phyloP scores from a whole-genome alignment of 1,140 invertebrate species.

The Bombus turneri region DNA sequence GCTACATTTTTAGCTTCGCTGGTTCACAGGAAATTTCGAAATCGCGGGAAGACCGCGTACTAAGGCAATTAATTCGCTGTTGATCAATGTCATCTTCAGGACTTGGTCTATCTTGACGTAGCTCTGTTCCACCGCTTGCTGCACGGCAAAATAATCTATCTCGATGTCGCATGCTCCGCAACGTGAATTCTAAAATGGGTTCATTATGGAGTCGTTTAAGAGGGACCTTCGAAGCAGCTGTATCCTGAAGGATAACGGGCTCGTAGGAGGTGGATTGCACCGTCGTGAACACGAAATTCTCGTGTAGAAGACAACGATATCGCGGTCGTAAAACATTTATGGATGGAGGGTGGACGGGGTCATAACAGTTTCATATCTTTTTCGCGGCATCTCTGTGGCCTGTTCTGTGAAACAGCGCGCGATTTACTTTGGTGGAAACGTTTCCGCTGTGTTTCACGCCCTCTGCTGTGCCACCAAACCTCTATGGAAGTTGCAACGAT shows the following conservation, averaged over 20 bases:
- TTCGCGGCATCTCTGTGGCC: not conserved
- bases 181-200: not conserved
- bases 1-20: too few species aligned
- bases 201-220: not conserved
- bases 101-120: not conserved
- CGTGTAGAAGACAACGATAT: constrained; percentile 30
- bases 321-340: constrained; percentile 38
- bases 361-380: constrained; percentile 31
- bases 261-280: not conserved
- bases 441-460: not conserved
- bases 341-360: not conserved
- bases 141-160: not conserved
- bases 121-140: not conserved
- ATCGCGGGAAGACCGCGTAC: too few species aligned
- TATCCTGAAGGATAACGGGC: constrained; percentile 10
- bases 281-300: not conserved
- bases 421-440: not conserved
- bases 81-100: too few species aligned
- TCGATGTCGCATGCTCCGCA: not conserved
- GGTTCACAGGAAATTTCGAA: too few species aligned
- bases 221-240: not conserved
- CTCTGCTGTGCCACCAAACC: not conserved
- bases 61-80: too few species aligned
- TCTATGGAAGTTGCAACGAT: not conserved
- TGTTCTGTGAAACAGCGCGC: not conserved